Evolutionary conservation across 1,140 invertebrate genomes (phyloP).

Genomic region (Orius insidiosus): DNA sequence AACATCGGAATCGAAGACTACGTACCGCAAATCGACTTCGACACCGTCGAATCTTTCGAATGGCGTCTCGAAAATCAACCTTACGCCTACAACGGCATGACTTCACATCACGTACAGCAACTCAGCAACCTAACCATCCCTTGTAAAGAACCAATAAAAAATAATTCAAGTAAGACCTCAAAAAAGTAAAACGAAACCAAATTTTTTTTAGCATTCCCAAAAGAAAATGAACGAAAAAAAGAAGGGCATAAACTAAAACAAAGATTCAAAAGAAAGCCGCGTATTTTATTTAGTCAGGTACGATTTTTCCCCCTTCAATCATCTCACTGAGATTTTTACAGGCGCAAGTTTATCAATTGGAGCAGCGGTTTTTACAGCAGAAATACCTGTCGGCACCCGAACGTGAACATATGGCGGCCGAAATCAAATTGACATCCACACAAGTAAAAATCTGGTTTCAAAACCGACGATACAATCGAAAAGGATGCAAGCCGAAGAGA

Average conservation of each 20-base stretch:
- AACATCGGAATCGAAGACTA: too few species aligned
- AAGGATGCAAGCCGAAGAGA: slow-evolving; percentile 13
- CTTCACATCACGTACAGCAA: slow-evolving; percentile 26
- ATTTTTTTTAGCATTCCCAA: slow-evolving; percentile 6
- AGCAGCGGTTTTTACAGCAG: slow-evolving; percentile 45
- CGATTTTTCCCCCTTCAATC: slow-evolving; percentile 7
- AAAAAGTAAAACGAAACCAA: slow-evolving; percentile 1
- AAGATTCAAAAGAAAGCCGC: slow-evolving; percentile 67
- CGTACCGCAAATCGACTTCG: too few species aligned
- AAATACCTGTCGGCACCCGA: slow-evolving; percentile 50
- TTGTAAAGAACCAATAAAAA: slow-evolving; percentile 18
- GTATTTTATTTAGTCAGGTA: slow-evolving; percentile 81
- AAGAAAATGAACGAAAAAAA: slow-evolving; percentile 7
- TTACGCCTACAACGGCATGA: slow-evolving; percentile 16
- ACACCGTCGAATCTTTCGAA: too few species aligned
- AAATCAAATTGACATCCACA: slow-evolving; percentile 31
- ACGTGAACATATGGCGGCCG: slow-evolving; percentile 41
- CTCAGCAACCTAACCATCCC: slow-evolving; percentile 25
- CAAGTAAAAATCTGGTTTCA: slow-evolving; percentile 45
- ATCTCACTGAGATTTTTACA: slow-evolving; percentile 27
- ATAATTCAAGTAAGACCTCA: slow-evolving; percentile 1
- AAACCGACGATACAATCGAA: slow-evolving; percentile 45
- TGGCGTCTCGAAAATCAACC: too few species aligned
- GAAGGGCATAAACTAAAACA: slow-evolving; percentile 26
- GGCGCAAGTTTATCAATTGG: slow-evolving; percentile 62